These are phyloP conservation scores for Leptinotarsa lineolata DNA, from an alignment of 1,140 invertebrate genomes.

Conservation along the genomic window DNA sequence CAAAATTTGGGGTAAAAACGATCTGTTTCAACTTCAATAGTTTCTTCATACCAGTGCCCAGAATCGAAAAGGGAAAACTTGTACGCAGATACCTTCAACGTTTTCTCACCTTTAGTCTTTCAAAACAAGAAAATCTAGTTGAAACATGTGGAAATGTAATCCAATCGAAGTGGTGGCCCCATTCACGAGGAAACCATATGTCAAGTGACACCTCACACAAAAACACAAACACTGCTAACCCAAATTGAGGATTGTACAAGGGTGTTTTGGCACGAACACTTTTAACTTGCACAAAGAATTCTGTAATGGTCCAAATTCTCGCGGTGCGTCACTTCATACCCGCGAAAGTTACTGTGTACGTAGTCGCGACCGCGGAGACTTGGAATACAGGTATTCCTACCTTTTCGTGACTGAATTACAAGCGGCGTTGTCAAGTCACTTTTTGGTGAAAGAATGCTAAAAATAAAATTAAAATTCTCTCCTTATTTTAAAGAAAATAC, in stretches of 20 bases:
- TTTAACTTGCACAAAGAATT: neutral
- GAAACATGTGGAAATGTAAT: neutral
- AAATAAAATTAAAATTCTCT: too few species aligned
- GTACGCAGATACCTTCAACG: neutral
- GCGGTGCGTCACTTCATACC: neutral
- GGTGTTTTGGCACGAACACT: neutral
- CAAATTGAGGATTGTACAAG: neutral
- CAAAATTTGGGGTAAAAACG: too few species aligned
- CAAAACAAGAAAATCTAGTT: conserved; percentile 3
- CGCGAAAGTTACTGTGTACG: conserved; percentile 26
- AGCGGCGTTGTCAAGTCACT: conserved; percentile 10
- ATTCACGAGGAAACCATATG: neutral
- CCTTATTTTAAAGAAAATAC: too few species aligned
- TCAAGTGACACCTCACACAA: neutral
- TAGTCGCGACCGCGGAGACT: conserved; percentile 8
- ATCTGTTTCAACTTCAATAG: too few species aligned
- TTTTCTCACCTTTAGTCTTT: conserved; percentile 2
- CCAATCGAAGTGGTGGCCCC: neutral
- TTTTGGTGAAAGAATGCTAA: too few species aligned
- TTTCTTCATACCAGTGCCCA: too few species aligned
- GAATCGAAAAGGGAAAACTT: neutral
- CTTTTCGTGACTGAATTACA: conserved; percentile 21
- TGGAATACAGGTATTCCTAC: conserved; percentile 25
- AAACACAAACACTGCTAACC: neutral
- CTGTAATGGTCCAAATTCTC: neutral